Evolutionary conservation across 23 tunicate species (phyloP), one percentile per base, ranked within the genome.

Genomic region (Ciona savignyi): DNA sequence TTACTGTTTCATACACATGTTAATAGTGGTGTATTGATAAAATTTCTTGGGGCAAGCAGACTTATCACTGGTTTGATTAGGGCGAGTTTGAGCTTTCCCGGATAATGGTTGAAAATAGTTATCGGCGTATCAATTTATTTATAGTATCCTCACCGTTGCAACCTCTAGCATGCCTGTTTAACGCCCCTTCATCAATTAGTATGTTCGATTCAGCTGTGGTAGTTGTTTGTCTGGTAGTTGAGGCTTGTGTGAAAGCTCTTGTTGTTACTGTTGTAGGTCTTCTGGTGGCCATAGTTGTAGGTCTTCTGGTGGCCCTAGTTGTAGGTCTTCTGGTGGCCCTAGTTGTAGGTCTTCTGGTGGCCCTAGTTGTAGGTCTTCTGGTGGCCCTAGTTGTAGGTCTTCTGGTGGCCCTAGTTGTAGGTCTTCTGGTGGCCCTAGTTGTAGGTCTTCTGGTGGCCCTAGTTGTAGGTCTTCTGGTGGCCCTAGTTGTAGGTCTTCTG

Each of bases 101-200:
- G n/a, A n/a, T n/a, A n/a, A n/a, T n/a, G n/a, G n/a, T n/a, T n/a
- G n/a, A n/a, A n/a, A n/a, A n/a, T n/a, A n/a, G n/a, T n/a, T n/a
- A n/a, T n/a, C n/a, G n/a, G n/a, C n/a, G n/a, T n/a, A n/a, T n/a
- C n/a, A n/a, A n/a, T n/a, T n/a, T 9, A 42, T 22, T 0, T 48
- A 31, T 64, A 70, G 29, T n/a, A 0, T 65, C 70, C 80, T 76
- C 61, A 88, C 96, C 80, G 27, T 81, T 77, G 71, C 96, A 88
- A 9, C 70, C 33, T 72, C 96, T 82, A 64, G 56, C 34, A 26
- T 71, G 86, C 60, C 77, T 77, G 3, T 64, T 66, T 34, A 81
- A 87, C 34, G 81, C 77, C 1, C 67, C 68, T 51, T 70, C 30
- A 49, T 78, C 34, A 3, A 81, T 77, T 60, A 34, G 67, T 31